Conservation (phyloP, 2,888 invertebrate species). For the Lithodes maja region DNA sequence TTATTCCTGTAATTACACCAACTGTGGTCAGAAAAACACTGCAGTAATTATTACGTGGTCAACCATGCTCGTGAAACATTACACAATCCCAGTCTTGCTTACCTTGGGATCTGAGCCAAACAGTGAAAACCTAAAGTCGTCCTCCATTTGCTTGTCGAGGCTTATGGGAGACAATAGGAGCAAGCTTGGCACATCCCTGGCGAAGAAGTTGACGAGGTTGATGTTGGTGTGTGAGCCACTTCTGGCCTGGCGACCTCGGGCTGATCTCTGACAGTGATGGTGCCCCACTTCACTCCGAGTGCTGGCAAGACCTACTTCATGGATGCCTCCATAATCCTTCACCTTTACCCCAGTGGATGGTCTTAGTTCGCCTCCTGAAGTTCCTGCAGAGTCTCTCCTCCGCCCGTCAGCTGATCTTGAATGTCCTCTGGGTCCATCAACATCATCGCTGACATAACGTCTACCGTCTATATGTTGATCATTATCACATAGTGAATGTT, state of each 20-base stretch:
- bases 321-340: neutral
- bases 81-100: neutral
- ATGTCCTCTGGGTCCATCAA: neutral
- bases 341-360: neutral
- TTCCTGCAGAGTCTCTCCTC: neutral
- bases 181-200: neutral
- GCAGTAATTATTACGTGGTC: neutral
- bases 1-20: neutral
- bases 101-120: neutral
- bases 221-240: neutral
- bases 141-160: neutral
- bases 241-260: neutral
- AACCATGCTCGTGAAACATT: neutral
- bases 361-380: neutral
- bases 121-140: neutral
- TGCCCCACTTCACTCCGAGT: neutral
- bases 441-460: neutral
- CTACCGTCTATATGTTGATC: neutral
- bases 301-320: neutral
- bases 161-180: neutral
- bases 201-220: neutral
- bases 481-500: neutral
- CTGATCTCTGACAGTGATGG: neutral
- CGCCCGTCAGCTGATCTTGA: neutral
- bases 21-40: neutral